Base-by-base conservation (phyloP, 1,140 invertebrate genomes). In the Brevipalpus yothersi region DNA sequence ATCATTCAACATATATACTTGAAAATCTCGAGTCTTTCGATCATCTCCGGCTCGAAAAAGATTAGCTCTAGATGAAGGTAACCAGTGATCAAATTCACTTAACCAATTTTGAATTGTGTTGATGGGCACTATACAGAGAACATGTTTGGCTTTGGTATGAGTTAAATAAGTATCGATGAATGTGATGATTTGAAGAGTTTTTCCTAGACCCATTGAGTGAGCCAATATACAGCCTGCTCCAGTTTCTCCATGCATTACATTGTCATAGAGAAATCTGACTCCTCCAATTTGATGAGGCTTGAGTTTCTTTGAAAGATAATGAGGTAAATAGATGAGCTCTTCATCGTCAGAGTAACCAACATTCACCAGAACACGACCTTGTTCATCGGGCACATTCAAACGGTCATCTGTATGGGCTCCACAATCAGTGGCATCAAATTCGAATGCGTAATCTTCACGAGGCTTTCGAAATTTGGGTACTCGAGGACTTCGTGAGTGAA, bases 51-150 rank as follows among this genome's bases (percentile, higher is more conserved):
- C 13, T 15, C 15, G 10, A 12, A 41, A 19, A 17, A 21, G 11
- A 21, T 12, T 15, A 17, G 11, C 47, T 59, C 42, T 60, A 49
- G 41, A 73, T 23, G 76, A 71, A 5, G 88, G 87, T 54, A 88
- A 69, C 91, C 92, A 98, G 80, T 89, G 87, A 68, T 97, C 93
- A 68, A 94, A 97, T 71, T 99, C 94, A 4, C 84, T 81, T 61
- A 91, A 72, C 94, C 94, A 98, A 75, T 99, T 98, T 73, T 98
- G 92, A 58, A 98, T 74, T 2, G 93, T 97, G 73, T 99, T 99
- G 58, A 98, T 95, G 1, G 94, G 94, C 77, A 97, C 94, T 64
- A 99, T 95, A 67, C 90, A 89, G 10, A 98, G 72, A 4, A 96
- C 87, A 41, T 82, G 85, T 68, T 81, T 86, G 8, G 84, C 83